These are phyloP conservation scores for Melieria crassipennis DNA, from an alignment of 2,888 invertebrate species.

Conservation along the genomic window DNA sequence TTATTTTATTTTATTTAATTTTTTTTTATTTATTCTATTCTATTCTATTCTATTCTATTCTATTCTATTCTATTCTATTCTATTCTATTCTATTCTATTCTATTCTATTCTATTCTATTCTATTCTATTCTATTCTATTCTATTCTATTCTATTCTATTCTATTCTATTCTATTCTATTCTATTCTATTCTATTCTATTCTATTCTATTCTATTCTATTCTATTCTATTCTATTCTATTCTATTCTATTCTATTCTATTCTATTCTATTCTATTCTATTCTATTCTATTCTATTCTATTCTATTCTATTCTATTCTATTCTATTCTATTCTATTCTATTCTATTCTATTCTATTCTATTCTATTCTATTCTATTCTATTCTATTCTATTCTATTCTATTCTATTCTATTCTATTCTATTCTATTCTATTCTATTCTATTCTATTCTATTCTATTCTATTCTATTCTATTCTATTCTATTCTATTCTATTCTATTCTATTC, in stretches of 20 bases:
- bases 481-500: neutral
- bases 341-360: slow-evolving; percentile 5
- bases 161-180: slow-evolving; percentile 1
- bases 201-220: neutral
- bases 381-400: neutral
- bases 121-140: neutral
- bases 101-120: neutral
- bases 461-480: slow-evolving; percentile 4
- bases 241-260: neutral
- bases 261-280: neutral
- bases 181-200: neutral
- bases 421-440: slow-evolving; percentile 5
- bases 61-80: neutral
- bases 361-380: slow-evolving; percentile 7
- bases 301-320: neutral
- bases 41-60: no score
- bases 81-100: neutral
- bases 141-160: neutral
- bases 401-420: slow-evolving; percentile 3
- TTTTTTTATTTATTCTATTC: no score
- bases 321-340: slow-evolving; percentile 1
- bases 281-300: neutral
- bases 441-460: neutral
- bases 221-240: neutral
- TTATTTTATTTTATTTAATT: no score